phyloP scores from a whole-genome alignment of 2,888 invertebrate genomes.

The Orthosia gothica region DNA sequence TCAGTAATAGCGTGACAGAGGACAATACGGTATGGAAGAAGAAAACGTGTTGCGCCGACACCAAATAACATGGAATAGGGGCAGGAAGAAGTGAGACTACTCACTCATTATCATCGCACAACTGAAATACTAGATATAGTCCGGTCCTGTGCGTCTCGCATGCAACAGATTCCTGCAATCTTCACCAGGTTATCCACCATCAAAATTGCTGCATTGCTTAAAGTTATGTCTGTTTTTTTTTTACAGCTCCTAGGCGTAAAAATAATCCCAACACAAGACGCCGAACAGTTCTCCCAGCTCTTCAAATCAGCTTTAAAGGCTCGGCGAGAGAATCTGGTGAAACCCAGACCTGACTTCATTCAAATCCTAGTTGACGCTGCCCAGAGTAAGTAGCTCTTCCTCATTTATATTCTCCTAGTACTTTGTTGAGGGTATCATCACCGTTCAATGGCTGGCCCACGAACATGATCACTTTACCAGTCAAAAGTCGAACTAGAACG shows the following conservation, averaged over 20 bases:
- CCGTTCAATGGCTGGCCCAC: not conserved
- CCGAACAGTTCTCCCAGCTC: constrained; percentile 77
- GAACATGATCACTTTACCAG: not conserved
- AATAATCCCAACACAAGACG: constrained; percentile 76
- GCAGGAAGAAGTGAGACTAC: no score
- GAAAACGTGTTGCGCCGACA: no score
- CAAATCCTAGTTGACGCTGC: constrained; percentile 80
- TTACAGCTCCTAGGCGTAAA: constrained; percentile 76
- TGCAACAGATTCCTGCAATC: no score
- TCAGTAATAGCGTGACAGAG: no score
- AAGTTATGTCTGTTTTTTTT: not conserved
- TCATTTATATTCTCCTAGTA: constrained; percentile 14
- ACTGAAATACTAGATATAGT: no score
- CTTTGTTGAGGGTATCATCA: not conserved
- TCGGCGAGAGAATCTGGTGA: constrained; percentile 72
- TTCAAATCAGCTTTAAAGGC: constrained; percentile 79
- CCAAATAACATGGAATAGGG: no score
- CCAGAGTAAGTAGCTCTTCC: constrained; percentile 67
- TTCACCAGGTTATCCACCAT: no score
- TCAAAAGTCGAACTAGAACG: not conserved
- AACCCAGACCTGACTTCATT: constrained; percentile 79
- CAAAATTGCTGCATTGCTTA: no score
- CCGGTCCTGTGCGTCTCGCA: no score
- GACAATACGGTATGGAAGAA: no score
- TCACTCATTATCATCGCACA: no score